These are phyloP conservation scores for Mesochorus sp. DNA, from an alignment of 2,888 invertebrate species.

Conservation along the genomic window DNA sequence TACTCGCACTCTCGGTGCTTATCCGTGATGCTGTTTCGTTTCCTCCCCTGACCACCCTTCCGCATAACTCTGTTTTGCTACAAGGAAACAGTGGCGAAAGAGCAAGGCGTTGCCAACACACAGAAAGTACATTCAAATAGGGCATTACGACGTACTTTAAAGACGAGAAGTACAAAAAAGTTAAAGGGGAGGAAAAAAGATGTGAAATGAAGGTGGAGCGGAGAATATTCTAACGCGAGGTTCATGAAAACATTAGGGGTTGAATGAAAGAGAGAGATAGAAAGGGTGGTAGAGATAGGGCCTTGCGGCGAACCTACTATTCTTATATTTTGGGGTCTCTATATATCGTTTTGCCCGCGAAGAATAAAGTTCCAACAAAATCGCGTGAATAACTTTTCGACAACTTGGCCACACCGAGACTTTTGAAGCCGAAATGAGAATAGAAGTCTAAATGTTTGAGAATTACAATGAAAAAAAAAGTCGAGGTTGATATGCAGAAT, in stretches of 20 bases:
- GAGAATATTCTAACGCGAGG: slow-evolving; percentile 30
- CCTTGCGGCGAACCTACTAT: slow-evolving; percentile 34
- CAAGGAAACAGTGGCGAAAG: slow-evolving; percentile 36
- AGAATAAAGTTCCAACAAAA: slow-evolving; percentile 4
- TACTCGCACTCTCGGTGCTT: slow-evolving; percentile 42
- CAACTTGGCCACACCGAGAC: slow-evolving; percentile 34
- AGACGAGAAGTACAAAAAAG: slow-evolving; percentile 46
- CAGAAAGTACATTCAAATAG: slow-evolving; percentile 70
- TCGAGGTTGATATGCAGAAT: too few relatives aligned
- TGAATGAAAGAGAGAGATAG: background rate
- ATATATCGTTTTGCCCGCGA: background rate
- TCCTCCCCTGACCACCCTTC: slow-evolving; percentile 43
- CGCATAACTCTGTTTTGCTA: slow-evolving; percentile 63
- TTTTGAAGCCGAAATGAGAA: slow-evolving; percentile 3
- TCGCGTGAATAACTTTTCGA: slow-evolving; percentile 58
- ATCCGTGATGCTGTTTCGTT: slow-evolving; percentile 20
- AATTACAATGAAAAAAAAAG: slow-evolving; percentile 21
- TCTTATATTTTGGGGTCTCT: background rate
- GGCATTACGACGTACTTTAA: slow-evolving; percentile 66
- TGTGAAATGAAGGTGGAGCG: slow-evolving; percentile 44
- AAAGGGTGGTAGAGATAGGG: too few relatives aligned
- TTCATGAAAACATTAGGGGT: slow-evolving; percentile 24
- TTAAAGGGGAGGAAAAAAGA: slow-evolving; percentile 42
- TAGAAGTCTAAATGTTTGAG: background rate
- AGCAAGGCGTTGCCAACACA: slow-evolving; percentile 44